Base-by-base conservation (phyloP, 1,140 invertebrate species). In the Asbolus verrucosus region DNA sequence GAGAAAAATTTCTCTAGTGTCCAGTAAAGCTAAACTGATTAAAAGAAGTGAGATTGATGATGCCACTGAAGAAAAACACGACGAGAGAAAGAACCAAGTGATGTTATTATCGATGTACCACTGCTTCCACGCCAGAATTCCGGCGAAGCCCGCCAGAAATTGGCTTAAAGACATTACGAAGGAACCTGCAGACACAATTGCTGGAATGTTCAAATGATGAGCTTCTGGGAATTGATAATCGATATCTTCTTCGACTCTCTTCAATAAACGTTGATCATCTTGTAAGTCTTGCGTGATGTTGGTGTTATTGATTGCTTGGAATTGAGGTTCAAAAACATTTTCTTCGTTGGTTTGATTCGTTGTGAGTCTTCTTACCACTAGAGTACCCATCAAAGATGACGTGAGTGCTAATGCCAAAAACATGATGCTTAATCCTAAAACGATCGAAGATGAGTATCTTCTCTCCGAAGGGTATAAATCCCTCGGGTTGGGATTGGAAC, bases 61-160 rank as follows among this genome's bases (percentile, higher is more conserved):
- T 5, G 84, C 75, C 11, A 85, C 9, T 0, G 83, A 82, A 1
- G 85, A 85, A 19, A 85, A 62, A 36, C 81, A 72, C 0, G 85
- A 84, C 67, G 82, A 81, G 59, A 85, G 77, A 67, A 89, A 89
- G 71, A 89, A 84, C 80, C 85, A 85, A 0, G 82, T 82, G 65
- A 90, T 89, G 73, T 89, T 88, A 21, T 84, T 81, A 72, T 90
- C 88, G 19, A 89, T 84, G 78, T 89, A 90, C 88, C 88, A 90
- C 62, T 82, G 78, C 24, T 86, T 84, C 73, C 87, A 89, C 3
- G 88, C 87, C 30, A 89, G 75, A 1, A 88, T 79, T 1, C 86
- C 86, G 0, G 86, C 82, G 6, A 85, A 70, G 2, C 85, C 85
- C 0, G 87, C 83, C 0, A 83, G 79, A 39, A 87, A 72, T 13